phyloP scores from a whole-genome alignment of 2,113 vertebrate genomes.

The Pollachius pollachius region DNA sequence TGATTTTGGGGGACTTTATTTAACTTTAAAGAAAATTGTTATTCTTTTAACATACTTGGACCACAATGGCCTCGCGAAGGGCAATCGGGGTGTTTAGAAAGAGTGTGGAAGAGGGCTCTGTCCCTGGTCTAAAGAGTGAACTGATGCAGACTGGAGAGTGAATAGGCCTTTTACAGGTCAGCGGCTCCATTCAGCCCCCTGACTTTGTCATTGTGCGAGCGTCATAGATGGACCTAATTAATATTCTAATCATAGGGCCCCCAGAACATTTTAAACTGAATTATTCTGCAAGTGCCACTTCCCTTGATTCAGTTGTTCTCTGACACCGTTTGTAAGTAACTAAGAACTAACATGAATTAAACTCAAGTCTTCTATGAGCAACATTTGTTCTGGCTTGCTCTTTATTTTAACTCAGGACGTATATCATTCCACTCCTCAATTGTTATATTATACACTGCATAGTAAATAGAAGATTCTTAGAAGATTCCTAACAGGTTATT shows the following conservation, averaged over 20 bases:
- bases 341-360: neutral
- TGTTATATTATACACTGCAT: too few relatives aligned
- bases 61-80: conserved; percentile 77
- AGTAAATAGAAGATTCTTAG: too few relatives aligned
- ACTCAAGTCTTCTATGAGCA: too few relatives aligned
- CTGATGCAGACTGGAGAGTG: conserved; percentile 86
- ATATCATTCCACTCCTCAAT: too few relatives aligned
- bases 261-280: conserved; percentile 87
- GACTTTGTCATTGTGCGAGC: conserved; percentile 93
- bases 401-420: neutral
- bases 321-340: conserved; percentile 44
- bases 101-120: conserved; percentile 90
- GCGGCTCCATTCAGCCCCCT: conserved; percentile 86
- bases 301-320: conserved; percentile 38
- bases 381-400: too few relatives aligned
- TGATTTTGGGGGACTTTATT: conserved; percentile 43
- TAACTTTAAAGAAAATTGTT: conserved; percentile 26
- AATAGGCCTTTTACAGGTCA: conserved; percentile 99
- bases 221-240: conserved; percentile 97
- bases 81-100: conserved; percentile 86
- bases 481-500: too few relatives aligned
- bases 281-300: conserved; percentile 72
- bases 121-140: conserved; percentile 87
- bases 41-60: conserved; percentile 77
- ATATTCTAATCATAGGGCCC: conserved; percentile 96